These are phyloP conservation scores for Lycaon pictus DNA, from an alignment of 2,113 vertebrate genomes.

Conservation along the genomic window DNA sequence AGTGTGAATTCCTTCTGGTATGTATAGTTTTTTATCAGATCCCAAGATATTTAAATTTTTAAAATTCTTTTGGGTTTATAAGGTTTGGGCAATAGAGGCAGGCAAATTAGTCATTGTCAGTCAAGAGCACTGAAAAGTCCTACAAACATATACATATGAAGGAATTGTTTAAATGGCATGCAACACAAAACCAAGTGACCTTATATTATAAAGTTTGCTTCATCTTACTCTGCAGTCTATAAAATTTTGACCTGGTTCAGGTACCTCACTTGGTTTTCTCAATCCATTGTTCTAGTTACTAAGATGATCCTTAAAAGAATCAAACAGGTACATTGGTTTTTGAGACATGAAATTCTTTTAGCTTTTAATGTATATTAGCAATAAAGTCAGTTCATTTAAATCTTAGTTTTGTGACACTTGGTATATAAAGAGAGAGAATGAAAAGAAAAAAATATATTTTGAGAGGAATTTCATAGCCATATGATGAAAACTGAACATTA, in stretches of 20 bases:
- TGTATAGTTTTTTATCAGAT: neutral
- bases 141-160: neutral
- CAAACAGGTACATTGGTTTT: neutral
- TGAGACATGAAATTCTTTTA: neutral
- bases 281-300: neutral
- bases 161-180: neutral
- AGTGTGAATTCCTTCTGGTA: neutral
- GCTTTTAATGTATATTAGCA: neutral
- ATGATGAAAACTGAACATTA: neutral
- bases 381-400: neutral
- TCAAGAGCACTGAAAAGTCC: neutral
- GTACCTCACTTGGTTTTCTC: neutral
- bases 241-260: neutral
- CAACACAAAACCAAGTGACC: neutral
- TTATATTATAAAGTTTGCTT: neutral
- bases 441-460: neutral
- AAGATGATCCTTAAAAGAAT: slow-evolving; percentile 4
- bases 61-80: neutral
- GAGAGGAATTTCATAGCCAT: neutral
- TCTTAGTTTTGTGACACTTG: neutral
- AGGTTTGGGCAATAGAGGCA: neutral
- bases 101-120: neutral
- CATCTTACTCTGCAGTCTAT: neutral
- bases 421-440: neutral
- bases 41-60: neutral